phyloP scores from a whole-genome alignment of 2,888 invertebrate species.

The Oeneis ivallda region DNA sequence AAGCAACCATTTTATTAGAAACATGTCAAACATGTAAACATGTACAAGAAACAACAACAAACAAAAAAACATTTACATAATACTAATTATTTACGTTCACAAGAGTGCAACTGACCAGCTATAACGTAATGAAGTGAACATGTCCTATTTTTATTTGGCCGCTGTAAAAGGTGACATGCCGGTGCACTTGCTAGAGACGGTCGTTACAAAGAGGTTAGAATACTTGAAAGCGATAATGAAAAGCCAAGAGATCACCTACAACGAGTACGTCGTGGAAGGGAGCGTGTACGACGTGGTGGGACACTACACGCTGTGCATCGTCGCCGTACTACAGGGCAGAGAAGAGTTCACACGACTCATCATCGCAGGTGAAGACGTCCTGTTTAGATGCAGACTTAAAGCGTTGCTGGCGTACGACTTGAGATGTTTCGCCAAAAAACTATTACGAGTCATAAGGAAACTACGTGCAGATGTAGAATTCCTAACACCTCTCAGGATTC shows the following conservation, averaged over 20 bases:
- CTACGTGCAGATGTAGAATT: conserved; percentile 42
- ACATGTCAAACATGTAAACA: too few species aligned
- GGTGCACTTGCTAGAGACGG: conserved; percentile 77
- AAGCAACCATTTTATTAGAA: too few species aligned
- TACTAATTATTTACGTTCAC: too few species aligned
- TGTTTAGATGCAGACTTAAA: conserved; percentile 57
- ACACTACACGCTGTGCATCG: conserved; percentile 79
- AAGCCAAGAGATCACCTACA: conserved; percentile 57
- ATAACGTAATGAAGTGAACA: conserved; percentile 34
- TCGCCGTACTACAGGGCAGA: conserved; percentile 57
- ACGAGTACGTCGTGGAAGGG: conserved; percentile 82
- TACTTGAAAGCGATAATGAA: conserved; percentile 68
- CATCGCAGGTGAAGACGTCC: conserved; percentile 58
- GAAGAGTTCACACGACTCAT: conserved; percentile 58
- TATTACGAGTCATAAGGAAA: conserved; percentile 58
- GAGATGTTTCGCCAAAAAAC: conserved; percentile 63
- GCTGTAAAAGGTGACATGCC: conserved; percentile 80
- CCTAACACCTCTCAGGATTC: conserved; percentile 51
- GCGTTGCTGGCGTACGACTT: conserved; percentile 60
- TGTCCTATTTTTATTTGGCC: conserved; percentile 82
- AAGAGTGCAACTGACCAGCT: neutral
- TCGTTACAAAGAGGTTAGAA: conserved; percentile 73
- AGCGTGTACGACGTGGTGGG: conserved; percentile 82
- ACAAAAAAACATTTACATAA: too few species aligned
- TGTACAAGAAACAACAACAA: too few species aligned